Base-by-base conservation (phyloP, 2,113 vertebrate genomes). In the Tupaia tana region DNA sequence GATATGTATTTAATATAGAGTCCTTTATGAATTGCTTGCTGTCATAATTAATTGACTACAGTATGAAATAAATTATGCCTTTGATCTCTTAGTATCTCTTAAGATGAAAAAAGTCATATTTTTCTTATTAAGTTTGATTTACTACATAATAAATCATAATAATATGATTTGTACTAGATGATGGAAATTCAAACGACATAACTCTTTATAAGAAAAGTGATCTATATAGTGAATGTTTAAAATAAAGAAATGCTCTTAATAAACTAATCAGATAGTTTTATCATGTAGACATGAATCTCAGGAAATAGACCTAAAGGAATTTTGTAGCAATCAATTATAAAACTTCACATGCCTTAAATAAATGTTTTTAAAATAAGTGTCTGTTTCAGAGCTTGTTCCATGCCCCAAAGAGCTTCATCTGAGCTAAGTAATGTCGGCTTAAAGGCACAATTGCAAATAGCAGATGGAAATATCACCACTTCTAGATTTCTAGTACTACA, bases 81-180 rank as follows among this genome's bases (percentile, higher is more conserved):
- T 75, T 97, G 93, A 97, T 97, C 54, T 95, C 90, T 98, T 95
- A 95, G 29, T 96, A 93, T 87, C 63, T 97, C 93, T 95, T 92
- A 97, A 95, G 90, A 91, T 89, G 92, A 97, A 94, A 78, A 97
- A 70, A 89, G 86, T 97, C 56, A 83, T 96, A 74, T 87, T 52
- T 56, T 75, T 75, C 89, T 96, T 97, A 27, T 98, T 97, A 96
- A 96, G 87, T 90, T 96, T 96, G 71, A 90, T 97, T 98, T 97
- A 97, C 61, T 94, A 89, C 13, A 91, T n/a, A 58, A 79, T 75
- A 95, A 95, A 90, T 96, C 94, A 34, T 96, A 97, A 90, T 93
- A 15, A 29, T 88, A 88, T 77, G 7, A 77, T 74, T 96, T 96
- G 83, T 73, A 10, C 58, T 86, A 86, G 64, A 88, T 81, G 29